Conservation (phyloP, 2,797 vertebrate species). For the Rhinogobio ventralis region DNA sequence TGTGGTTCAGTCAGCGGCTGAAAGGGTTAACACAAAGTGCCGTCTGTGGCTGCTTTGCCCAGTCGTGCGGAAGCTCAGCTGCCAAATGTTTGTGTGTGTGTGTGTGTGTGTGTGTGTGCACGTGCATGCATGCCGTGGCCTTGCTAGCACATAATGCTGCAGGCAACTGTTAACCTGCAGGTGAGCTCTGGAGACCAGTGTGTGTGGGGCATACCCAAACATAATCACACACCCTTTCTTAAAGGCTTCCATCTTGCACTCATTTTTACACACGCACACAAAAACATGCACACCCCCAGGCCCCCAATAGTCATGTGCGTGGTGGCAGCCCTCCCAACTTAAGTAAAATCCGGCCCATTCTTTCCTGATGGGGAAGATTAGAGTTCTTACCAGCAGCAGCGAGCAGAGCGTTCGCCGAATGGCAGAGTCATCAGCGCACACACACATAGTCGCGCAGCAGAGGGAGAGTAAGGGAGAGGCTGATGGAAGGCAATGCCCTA, state of each 20-base stretch:
- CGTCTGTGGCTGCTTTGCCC: constrained; percentile 46
- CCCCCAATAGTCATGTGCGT: constrained; percentile 49
- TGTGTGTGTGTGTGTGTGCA: constrained; percentile 52
- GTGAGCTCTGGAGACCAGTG: constrained; percentile 51
- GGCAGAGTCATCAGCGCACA: constrained; percentile 60
- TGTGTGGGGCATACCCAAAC: constrained; percentile 41
- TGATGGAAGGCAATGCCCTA: constrained; percentile 34
- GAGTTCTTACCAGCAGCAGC: constrained; percentile 59
- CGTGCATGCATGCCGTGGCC: constrained; percentile 52
- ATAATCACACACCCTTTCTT: constrained; percentile 34
- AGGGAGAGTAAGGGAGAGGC: constrained; percentile 28
- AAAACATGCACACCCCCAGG: constrained; percentile 49
- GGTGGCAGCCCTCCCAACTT: constrained; percentile 58
- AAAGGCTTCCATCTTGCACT: constrained; percentile 35
- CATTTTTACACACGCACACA: constrained; percentile 33
- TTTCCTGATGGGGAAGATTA: constrained; percentile 64
- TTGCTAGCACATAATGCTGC: constrained; percentile 60
- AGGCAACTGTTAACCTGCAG: constrained; percentile 66
- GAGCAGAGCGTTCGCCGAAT: constrained; percentile 53
- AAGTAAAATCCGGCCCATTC: constrained; percentile 63
- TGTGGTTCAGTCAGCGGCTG: constrained; percentile 51
- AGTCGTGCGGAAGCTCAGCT: constrained; percentile 58
- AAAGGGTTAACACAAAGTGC: constrained; percentile 58
- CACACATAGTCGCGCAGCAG: constrained; percentile 37
- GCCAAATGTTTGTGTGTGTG: constrained; percentile 58